Evolutionary conservation across 2,797 vertebrate species (phyloP).

Genomic region (Coracias cyanogaster): DNA sequence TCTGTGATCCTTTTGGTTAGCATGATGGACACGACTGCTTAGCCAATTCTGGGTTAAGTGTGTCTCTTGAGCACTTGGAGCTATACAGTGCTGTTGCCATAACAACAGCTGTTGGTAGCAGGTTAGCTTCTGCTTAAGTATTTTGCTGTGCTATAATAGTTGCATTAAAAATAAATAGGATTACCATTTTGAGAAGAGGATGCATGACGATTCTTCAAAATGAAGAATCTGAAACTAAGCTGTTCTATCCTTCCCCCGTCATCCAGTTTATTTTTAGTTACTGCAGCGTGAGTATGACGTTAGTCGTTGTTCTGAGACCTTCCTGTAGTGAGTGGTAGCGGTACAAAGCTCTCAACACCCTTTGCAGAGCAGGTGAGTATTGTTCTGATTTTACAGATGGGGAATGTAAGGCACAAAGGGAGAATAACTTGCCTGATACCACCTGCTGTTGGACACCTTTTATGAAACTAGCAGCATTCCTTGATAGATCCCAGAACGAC

Average conservation of each 20-base stretch:
- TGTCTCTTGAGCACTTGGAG: neutral
- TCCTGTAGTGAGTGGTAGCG: neutral
- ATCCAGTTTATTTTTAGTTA: constrained; percentile 35
- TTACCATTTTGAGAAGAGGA: neutral
- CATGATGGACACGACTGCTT: neutral
- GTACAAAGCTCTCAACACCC: neutral
- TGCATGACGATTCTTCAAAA: neutral
- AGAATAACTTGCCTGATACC: neutral
- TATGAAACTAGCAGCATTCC: neutral
- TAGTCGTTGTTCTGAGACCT: constrained; percentile 43
- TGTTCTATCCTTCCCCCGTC: neutral
- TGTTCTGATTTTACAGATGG: neutral
- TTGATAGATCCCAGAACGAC: neutral
- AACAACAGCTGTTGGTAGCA: neutral
- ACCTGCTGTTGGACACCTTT: neutral
- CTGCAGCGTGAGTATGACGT: neutral
- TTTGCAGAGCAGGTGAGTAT: neutral
- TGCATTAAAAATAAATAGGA: neutral
- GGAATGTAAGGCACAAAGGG: neutral
- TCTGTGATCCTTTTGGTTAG: neutral
- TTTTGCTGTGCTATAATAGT: neutral
- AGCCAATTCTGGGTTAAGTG: neutral
- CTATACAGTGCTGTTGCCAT: neutral
- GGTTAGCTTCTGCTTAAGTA: neutral
- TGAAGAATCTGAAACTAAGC: neutral